phyloP scores from a whole-genome alignment of 2,113 vertebrate species.

The Eonycteris spelaea region DNA sequence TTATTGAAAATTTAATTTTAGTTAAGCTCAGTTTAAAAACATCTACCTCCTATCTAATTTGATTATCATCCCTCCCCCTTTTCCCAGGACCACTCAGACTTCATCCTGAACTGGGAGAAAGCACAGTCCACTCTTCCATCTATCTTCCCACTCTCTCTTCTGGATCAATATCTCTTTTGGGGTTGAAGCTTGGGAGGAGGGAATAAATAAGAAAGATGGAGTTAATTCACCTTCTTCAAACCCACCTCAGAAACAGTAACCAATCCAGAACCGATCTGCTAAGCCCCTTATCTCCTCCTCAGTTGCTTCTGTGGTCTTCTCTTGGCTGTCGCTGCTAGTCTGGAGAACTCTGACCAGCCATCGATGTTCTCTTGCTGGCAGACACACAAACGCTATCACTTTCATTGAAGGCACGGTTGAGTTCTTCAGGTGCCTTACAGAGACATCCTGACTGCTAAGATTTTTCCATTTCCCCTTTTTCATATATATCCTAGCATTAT shows the following conservation, averaged over 20 bases:
- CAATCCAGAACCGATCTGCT: too few relatives aligned
- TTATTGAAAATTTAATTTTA: slow-evolving; percentile 12
- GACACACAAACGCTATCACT: not conserved
- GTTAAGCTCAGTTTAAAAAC: not conserved
- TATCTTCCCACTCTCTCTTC: not conserved
- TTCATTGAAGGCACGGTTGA: not conserved
- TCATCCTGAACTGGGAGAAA: not conserved
- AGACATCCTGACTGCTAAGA: not conserved
- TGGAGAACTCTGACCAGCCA: not conserved
- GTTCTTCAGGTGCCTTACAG: not conserved
- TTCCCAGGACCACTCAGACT: not conserved
- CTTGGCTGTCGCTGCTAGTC: not conserved
- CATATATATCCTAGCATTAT: not conserved
- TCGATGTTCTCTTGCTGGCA: not conserved
- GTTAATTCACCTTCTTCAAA: too few relatives aligned
- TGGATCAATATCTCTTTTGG: not conserved
- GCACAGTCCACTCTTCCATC: not conserved
- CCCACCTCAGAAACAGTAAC: too few relatives aligned
- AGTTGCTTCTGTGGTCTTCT: not conserved
- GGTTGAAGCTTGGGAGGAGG: not conserved
- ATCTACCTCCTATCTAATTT: not conserved
- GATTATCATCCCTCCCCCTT: not conserved
- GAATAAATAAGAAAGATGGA: not conserved
- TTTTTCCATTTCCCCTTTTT: not conserved
- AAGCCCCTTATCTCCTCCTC: not conserved